Conservation (phyloP, 2,113 vertebrate genomes). For the Petaurus breviceps region DNA sequence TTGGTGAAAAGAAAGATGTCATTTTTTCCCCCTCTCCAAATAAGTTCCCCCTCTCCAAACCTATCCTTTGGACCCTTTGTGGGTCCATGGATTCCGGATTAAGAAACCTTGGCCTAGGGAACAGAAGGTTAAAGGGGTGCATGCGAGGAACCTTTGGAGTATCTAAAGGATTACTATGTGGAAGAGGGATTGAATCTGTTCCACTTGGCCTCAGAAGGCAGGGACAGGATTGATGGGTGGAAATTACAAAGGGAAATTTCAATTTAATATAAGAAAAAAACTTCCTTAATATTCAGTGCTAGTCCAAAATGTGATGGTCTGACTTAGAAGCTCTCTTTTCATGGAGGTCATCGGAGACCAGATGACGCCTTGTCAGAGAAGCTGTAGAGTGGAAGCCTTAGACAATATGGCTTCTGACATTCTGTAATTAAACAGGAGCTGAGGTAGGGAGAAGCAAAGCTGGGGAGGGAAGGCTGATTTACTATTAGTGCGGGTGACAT, state of each 20-base stretch:
- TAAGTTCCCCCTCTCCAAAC: not conserved
- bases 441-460: not conserved
- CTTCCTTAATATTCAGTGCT: not conserved
- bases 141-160: not conserved
- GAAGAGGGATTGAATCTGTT: not conserved
- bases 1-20: not conserved
- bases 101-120: not conserved
- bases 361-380: not conserved
- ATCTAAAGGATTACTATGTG: not conserved
- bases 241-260: not conserved
- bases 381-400: not conserved
- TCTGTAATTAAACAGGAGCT: not conserved
- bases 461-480: not conserved
- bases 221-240: not conserved
- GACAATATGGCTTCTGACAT: not conserved
- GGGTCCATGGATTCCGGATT: not conserved
- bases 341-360: not conserved
- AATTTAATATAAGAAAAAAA: not conserved
- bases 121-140: not conserved
- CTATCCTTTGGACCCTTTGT: not conserved
- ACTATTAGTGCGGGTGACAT: constrained; percentile 21
- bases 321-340: not conserved
- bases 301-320: not conserved
- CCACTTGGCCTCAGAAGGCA: not conserved
- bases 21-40: not conserved